Conservation (phyloP, 2,797 vertebrate species). For the Crax fasciolata region DNA sequence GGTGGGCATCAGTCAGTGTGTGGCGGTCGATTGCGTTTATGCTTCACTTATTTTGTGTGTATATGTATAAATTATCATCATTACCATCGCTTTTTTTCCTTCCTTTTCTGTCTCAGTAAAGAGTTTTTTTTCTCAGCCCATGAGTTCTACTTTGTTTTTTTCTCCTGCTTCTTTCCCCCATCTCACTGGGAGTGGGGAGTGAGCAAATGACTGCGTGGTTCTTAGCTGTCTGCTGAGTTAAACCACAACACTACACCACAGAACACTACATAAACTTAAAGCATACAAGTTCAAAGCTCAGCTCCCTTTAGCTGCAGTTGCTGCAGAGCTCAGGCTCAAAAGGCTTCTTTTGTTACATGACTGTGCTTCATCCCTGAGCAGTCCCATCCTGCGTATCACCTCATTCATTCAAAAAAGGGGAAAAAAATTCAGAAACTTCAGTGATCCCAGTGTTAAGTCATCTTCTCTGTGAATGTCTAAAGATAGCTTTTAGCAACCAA, state of each 20-base stretch:
- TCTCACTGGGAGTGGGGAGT: too few relatives aligned
- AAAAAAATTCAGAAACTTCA: background rate
- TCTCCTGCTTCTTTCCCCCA: too few relatives aligned
- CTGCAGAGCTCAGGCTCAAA: background rate
- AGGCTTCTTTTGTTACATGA: background rate
- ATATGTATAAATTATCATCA: background rate
- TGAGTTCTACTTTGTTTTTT: too few relatives aligned
- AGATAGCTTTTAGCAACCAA: background rate
- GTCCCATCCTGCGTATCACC: background rate
- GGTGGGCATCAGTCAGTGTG: too few relatives aligned
- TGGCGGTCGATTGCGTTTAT: background rate
- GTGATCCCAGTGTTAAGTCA: background rate
- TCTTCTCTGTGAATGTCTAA: background rate
- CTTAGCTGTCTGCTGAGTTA: background rate
- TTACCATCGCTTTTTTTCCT: background rate
- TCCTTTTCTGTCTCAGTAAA: background rate
- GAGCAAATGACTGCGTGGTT: too few relatives aligned
- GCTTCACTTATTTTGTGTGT: background rate
- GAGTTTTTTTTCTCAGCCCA: background rate
- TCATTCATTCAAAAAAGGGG: background rate
- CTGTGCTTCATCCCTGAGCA: background rate
- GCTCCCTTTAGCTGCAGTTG: background rate
- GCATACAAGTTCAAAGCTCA: background rate
- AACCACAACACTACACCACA: background rate
- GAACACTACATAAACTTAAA: background rate